These are phyloP conservation scores for Sycophaga agraensis DNA, from an alignment of 1,140 invertebrate species.

Conservation along the genomic window DNA sequence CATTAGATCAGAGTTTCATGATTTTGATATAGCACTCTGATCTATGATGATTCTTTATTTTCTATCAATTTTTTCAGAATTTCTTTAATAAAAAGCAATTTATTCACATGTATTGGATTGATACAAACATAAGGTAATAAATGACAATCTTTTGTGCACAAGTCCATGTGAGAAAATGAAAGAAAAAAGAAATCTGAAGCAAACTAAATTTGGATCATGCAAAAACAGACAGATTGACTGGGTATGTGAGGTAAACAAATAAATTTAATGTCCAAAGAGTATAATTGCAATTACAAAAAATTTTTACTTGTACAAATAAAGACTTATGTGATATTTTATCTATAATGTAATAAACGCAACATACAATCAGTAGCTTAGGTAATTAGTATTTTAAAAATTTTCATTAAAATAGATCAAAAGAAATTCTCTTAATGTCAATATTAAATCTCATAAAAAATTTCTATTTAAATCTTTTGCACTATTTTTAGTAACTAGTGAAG, in stretches of 20 bases:
- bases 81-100: conserved; percentile 9
- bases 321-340: not conserved
- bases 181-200: conserved; percentile 9
- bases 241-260: conserved; percentile 13
- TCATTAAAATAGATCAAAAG: not conserved
- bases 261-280: conserved; percentile 6
- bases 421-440: not conserved
- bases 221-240: not conserved
- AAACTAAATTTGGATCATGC: not conserved
- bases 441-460: not conserved
- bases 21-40: not conserved
- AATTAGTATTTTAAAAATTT: not conserved
- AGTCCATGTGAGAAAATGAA: not conserved
- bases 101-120: conserved; percentile 10
- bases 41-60: conserved; percentile 8
- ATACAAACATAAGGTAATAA: not conserved
- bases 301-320: conserved; percentile 1
- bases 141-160: not conserved
- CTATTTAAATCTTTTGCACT: not conserved
- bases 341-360: not conserved
- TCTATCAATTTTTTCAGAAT: conserved; percentile 15
- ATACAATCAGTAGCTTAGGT: conserved; percentile 7
- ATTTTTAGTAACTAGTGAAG: not conserved
- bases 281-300: not conserved
- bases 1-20: not conserved